Conservation (phyloP, 2,888 invertebrate species). For the Rosalia funebris region DNA sequence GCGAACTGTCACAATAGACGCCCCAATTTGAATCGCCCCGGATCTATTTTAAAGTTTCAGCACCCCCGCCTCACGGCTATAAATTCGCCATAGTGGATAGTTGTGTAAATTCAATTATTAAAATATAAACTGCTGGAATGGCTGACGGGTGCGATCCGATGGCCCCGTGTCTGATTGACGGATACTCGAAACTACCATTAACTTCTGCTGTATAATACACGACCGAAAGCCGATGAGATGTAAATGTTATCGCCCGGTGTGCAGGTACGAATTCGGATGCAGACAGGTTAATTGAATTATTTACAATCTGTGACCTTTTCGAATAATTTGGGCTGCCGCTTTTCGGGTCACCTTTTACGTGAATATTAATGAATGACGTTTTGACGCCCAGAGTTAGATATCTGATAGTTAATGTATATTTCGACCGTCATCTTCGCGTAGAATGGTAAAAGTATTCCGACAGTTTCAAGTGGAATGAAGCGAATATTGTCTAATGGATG, state of each 20-base stretch:
- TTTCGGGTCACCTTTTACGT: slow-evolving; percentile 13
- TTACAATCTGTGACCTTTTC: slow-evolving; percentile 24
- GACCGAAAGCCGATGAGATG: slow-evolving; percentile 53
- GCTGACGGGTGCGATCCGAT: slow-evolving; percentile 5
- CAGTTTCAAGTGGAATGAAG: too few species aligned
- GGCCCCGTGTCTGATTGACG: slow-evolving; percentile 56
- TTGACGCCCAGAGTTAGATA: too few species aligned
- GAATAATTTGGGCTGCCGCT: slow-evolving; percentile 1
- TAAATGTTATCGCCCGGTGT: slow-evolving; percentile 52
- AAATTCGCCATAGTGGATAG: slow-evolving; percentile 40
- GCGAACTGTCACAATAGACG: not conserved
- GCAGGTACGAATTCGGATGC: slow-evolving; percentile 13
- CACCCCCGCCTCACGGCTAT: not conserved
- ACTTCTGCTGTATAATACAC: slow-evolving; percentile 59
- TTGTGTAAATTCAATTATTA: slow-evolving; percentile 50
- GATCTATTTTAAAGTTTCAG: not conserved
- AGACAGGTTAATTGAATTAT: slow-evolving; percentile 29
- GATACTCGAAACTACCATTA: slow-evolving; percentile 60
- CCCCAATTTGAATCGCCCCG: not conserved
- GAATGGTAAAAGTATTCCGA: too few species aligned
- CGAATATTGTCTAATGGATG: too few species aligned
- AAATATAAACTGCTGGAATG: slow-evolving; percentile 36
- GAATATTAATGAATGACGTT: slow-evolving; percentile 8
- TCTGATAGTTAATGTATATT: too few species aligned
- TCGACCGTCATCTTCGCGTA: too few species aligned